phyloP scores from a whole-genome alignment of 2,113 vertebrate genomes.

The Myiopsitta monachus region DNA sequence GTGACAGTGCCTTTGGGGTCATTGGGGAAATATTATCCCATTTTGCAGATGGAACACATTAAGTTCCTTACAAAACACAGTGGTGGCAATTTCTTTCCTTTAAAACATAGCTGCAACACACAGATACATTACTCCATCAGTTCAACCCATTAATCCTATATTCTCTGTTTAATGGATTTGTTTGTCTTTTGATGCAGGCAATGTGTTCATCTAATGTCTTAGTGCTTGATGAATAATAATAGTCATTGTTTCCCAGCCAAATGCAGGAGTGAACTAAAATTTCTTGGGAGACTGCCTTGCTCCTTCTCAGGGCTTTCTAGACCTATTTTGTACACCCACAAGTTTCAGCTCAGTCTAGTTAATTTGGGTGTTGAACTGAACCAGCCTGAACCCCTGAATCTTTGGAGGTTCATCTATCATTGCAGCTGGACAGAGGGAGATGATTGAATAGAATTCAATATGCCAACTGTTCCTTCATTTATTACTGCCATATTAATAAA shows the following conservation, averaged over 20 bases:
- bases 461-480: conserved; percentile 53
- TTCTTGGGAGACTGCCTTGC: neutral
- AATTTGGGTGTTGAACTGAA: neutral
- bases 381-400: neutral
- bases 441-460: neutral
- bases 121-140: accelerated
- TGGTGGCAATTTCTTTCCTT: neutral
- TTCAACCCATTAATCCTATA: neutral
- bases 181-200: neutral
- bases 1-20: neutral
- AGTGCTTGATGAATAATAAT: neutral
- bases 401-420: neutral
- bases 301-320: neutral
- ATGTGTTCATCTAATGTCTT: neutral
- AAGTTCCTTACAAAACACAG: neutral
- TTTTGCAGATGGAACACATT: neutral
- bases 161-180: neutral
- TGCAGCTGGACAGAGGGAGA: neutral
- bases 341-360: neutral
- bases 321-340: neutral
- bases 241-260: neutral
- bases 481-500: conserved; percentile 58
- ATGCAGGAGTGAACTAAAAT: neutral
- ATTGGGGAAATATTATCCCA: neutral
- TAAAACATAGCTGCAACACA: neutral